phyloP scores from a whole-genome alignment of 2,888 invertebrate species.

The Orchesellides sinensis region DNA sequence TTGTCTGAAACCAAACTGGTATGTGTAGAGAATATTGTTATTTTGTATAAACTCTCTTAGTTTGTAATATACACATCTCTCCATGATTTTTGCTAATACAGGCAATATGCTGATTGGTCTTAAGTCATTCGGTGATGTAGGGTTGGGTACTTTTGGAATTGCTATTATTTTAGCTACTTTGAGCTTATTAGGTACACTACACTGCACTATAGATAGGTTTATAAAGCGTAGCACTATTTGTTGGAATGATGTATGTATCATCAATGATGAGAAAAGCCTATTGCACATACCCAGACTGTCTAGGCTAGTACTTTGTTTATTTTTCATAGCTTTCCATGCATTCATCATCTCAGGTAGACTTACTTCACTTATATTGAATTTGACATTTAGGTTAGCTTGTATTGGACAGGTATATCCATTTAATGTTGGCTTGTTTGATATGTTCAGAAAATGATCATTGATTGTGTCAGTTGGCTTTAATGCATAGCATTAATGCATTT shows the following conservation, averaged over 20 bases:
- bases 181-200: conserved; percentile 9
- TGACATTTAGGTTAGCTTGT: too few relatives aligned
- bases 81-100: conserved; percentile 28
- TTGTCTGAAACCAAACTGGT: conserved; percentile 44
- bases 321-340: background rate
- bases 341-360: too few relatives aligned
- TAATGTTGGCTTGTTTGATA: too few relatives aligned
- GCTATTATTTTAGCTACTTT: conserved; percentile 33
- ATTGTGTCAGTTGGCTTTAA: too few relatives aligned
- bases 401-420: too few relatives aligned
- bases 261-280: background rate
- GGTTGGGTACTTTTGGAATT: conserved; percentile 7
- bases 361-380: too few relatives aligned
- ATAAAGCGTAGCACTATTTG: background rate
- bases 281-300: background rate
- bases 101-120: conserved; percentile 37
- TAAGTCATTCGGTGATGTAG: conserved; percentile 1
- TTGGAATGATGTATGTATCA: background rate
- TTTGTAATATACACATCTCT: conserved; percentile 21
- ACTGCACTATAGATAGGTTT: background rate
- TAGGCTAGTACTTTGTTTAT: background rate
- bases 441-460: too few relatives aligned
- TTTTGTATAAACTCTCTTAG: background rate
- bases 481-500: too few relatives aligned
- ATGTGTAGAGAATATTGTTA: conserved; percentile 1